These are phyloP conservation scores for Phoxinus dragarum DNA, from an alignment of 2,797 vertebrate genomes.

Conservation along the genomic window DNA sequence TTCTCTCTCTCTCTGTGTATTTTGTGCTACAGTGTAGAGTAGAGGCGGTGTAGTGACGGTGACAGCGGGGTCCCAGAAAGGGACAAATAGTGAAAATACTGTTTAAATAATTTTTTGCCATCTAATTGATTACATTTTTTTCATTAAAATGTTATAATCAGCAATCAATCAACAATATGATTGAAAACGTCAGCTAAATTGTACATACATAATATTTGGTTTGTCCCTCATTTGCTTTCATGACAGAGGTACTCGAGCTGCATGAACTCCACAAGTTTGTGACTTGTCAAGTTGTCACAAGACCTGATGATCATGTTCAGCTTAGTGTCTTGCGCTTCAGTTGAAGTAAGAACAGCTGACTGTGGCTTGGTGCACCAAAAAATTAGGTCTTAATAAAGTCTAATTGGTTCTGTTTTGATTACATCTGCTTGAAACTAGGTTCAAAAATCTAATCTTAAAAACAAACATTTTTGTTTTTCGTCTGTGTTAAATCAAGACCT, in stretches of 20 bases:
- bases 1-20: not conserved
- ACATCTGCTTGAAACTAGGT: not conserved
- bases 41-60: not conserved
- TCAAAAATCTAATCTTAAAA: not conserved
- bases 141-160: not conserved
- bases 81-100: not conserved
- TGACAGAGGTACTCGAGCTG: not conserved
- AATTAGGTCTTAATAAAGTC: not conserved
- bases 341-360: not conserved
- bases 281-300: not conserved
- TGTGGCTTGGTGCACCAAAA: not conserved
- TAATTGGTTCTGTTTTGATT: slow-evolving; percentile 7
- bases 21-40: not conserved
- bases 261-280: not conserved
- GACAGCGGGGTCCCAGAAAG: not conserved
- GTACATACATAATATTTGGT: not conserved
- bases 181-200: not conserved
- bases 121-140: not conserved
- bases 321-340: not conserved
- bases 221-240: not conserved
- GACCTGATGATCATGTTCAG: not conserved
- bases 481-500: not conserved
- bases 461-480: not conserved
- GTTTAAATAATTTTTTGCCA: too few relatives aligned
- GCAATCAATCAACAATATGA: not conserved